phyloP scores from a whole-genome alignment of 1,140 invertebrate species.

The Penaeus indicus region DNA sequence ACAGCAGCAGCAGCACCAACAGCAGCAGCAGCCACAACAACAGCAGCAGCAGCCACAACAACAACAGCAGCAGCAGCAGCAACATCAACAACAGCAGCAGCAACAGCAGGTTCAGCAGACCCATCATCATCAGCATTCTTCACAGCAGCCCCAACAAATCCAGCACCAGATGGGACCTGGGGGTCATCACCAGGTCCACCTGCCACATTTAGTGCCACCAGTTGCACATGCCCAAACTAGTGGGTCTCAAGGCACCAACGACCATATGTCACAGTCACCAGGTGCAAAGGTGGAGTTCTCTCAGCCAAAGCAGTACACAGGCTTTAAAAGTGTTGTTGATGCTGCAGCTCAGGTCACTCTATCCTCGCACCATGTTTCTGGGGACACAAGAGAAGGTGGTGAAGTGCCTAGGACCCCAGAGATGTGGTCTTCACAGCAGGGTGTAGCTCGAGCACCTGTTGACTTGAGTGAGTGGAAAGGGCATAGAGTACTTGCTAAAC shows the following conservation, averaged over 20 bases:
- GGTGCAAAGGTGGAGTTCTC: constrained; percentile 46
- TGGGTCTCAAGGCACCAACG: constrained; percentile 30
- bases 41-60: not conserved
- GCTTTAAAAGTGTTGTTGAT: constrained; percentile 62
- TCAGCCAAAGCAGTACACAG: constrained; percentile 48
- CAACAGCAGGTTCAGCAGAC: constrained; percentile 15
- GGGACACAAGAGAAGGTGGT: constrained; percentile 43
- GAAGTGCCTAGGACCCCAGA: constrained; percentile 54
- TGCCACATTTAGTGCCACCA: constrained; percentile 57
- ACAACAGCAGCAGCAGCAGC: not conserved
- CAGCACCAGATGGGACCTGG: constrained; percentile 45
- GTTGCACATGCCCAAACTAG: constrained; percentile 51
- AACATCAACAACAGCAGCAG: constrained; percentile 12
- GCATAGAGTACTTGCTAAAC: constrained; percentile 89
- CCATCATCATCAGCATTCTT: constrained; percentile 21
- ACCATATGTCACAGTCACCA: constrained; percentile 52
- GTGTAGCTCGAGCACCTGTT: constrained; percentile 71
- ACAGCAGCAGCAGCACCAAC: too few relatives aligned
- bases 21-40: not conserved
- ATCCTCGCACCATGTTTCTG: constrained; percentile 52
- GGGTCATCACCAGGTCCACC: constrained; percentile 34
- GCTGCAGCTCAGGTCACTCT: constrained; percentile 62
- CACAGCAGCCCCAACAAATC: constrained; percentile 38
- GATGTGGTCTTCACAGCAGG: constrained; percentile 65
- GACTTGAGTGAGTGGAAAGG: constrained; percentile 92